These are phyloP conservation scores for Agraylea sexmaculata DNA, from an alignment of 1,140 invertebrate species.

Conservation along the genomic window DNA sequence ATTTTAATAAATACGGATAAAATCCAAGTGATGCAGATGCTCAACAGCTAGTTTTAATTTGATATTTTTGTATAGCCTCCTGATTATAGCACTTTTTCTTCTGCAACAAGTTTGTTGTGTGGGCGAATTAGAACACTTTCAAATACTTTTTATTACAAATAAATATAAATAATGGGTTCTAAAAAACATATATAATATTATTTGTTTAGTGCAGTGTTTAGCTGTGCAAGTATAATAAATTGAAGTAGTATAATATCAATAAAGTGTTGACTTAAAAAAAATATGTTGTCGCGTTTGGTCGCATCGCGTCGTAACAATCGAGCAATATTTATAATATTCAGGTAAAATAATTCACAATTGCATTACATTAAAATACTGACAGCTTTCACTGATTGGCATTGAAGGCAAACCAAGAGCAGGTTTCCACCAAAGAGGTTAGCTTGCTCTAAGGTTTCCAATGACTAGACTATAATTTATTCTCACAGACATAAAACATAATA, in stretches of 20 bases:
- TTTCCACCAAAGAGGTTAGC: too few species aligned
- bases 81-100: slow-evolving; percentile 1
- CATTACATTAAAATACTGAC: too few species aligned
- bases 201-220: neutral
- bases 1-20: neutral
- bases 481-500: too few species aligned
- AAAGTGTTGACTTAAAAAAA: slow-evolving; percentile 13
- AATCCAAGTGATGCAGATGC: neutral
- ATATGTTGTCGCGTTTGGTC: slow-evolving; percentile 8
- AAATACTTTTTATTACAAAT: neutral
- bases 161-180: neutral
- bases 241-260: slow-evolving; percentile 11
- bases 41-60: neutral
- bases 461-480: too few species aligned
- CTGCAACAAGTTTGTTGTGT: slow-evolving; percentile 13
- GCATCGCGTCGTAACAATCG: too few species aligned
- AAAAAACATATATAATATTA: neutral
- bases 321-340: too few species aligned
- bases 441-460: too few species aligned
- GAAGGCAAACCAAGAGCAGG: too few species aligned
- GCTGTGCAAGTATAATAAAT: neutral
- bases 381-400: too few species aligned
- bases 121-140: slow-evolving; percentile 17
- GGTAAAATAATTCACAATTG: too few species aligned
- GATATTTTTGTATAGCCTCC: neutral